phyloP scores from a whole-genome alignment of 2,888 invertebrate species.

The Nephrotoma flavescens region DNA sequence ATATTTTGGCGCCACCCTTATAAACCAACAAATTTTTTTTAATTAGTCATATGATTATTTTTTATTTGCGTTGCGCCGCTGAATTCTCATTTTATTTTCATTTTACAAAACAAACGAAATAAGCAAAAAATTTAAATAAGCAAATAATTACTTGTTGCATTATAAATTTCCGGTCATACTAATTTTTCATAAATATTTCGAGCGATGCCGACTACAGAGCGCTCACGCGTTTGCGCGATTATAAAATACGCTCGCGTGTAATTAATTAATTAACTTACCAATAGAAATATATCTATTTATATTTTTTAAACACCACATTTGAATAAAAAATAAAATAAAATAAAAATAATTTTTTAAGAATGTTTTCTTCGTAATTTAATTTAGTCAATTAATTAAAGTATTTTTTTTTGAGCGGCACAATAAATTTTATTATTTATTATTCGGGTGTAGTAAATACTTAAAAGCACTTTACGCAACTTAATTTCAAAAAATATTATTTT shows the following conservation, averaged over 20 bases:
- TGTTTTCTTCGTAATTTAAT: not conserved
- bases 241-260: not conserved
- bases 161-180: not conserved
- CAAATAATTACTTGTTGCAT: not conserved
- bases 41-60: not conserved
- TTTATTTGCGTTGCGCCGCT: not conserved
- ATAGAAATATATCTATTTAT: not conserved
- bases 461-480: not conserved
- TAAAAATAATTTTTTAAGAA: not conserved
- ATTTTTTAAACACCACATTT: not conserved
- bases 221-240: not conserved
- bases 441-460: not conserved
- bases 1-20: not conserved
- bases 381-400: not conserved
- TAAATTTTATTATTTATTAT: not conserved
- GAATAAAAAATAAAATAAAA: not conserved
- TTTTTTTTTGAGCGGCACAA: not conserved
- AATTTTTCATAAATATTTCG: not conserved
- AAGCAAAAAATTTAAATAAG: not conserved
- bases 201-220: not conserved
- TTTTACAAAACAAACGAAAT: not conserved
- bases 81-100: not conserved
- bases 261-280: not conserved
- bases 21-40: not conserved
- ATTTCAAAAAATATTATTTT: not conserved